Conservation (phyloP, 2,113 vertebrate species). For the Charina bottae region DNA sequence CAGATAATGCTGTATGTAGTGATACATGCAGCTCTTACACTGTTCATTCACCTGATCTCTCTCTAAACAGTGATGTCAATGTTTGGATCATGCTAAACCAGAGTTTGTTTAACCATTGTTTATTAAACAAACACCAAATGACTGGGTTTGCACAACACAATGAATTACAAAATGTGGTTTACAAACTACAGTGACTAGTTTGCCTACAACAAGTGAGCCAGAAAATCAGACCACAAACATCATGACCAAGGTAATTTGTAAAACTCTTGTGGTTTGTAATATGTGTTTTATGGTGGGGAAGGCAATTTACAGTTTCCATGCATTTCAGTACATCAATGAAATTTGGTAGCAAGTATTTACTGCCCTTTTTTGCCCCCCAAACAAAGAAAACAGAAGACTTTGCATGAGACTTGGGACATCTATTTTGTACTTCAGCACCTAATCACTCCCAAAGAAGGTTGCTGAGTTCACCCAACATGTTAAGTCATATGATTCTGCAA, state of each 20-base stretch:
- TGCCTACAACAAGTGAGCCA: background rate
- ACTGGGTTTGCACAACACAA: background rate
- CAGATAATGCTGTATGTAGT: background rate
- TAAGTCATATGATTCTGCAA: background rate
- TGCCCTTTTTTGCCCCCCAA: background rate
- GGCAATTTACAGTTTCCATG: background rate
- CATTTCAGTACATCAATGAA: background rate
- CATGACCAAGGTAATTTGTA: background rate
- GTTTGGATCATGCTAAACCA: background rate
- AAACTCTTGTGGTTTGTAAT: background rate
- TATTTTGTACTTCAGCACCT: background rate
- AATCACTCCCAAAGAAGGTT: background rate
- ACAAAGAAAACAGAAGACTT: background rate
- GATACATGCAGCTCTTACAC: background rate
- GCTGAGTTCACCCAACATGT: background rate
- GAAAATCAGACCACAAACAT: background rate
- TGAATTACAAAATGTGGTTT: background rate
- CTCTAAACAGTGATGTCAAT: background rate
- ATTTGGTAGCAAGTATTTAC: background rate
- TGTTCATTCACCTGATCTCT: background rate
- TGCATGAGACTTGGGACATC: background rate
- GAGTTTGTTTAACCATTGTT: background rate
- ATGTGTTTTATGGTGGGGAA: background rate
- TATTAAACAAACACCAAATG: background rate
- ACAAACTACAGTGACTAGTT: background rate